phyloP scores from a whole-genome alignment of 2,113 vertebrate species.

The Melozone crissalis region DNA sequence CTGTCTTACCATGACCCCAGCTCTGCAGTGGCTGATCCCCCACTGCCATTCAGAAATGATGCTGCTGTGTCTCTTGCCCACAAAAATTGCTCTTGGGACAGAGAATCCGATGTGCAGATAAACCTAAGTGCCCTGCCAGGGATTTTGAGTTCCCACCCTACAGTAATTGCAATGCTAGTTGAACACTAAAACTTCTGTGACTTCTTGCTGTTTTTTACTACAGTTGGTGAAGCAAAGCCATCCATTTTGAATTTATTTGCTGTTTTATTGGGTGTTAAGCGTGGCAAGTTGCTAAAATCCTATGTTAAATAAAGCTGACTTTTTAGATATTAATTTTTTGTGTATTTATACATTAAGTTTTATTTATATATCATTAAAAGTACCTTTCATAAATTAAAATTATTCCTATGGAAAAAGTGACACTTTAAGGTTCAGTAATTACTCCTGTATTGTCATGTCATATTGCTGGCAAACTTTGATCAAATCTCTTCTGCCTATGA shows the following conservation, averaged over 20 bases:
- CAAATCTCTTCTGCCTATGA: neutral
- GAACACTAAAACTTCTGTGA: neutral
- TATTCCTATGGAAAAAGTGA: neutral
- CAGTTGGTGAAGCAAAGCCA: neutral
- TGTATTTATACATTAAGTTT: neutral
- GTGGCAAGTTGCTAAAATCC: neutral
- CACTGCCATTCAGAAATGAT: neutral
- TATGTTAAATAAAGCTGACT: neutral
- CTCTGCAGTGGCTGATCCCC: neutral
- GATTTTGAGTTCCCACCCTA: neutral
- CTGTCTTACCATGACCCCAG: neutral
- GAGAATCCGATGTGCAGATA: neutral
- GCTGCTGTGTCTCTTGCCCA: neutral
- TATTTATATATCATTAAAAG: neutral
- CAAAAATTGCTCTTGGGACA: neutral
- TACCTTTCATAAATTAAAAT: neutral
- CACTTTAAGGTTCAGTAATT: neutral
- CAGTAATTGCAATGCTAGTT: neutral
- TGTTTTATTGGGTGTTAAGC: neutral
- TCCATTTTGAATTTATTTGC: neutral
- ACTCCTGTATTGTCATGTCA: neutral
- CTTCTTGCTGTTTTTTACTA: neutral
- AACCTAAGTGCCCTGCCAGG: neutral
- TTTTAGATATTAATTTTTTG: neutral
- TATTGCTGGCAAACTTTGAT: neutral